A percentile compares a stretch with the other conserved stretches of the same genome.
phyloP scores from a whole-genome alignment of 2,797 vertebrate species.

The Gymnothorax javanicus region DNA sequence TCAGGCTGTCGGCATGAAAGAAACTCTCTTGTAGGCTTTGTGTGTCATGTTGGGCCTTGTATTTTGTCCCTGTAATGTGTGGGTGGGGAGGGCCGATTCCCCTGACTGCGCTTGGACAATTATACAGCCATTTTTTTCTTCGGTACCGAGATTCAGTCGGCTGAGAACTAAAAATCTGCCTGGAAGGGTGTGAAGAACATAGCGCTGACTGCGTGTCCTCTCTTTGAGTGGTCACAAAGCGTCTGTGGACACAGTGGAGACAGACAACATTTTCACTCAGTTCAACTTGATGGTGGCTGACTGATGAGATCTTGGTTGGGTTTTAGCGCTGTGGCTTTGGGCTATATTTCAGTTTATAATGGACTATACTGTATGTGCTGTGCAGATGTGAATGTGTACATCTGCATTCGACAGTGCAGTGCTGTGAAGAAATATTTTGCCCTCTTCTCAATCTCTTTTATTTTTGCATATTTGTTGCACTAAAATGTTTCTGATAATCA shows the following conservation, averaged over 20 bases:
- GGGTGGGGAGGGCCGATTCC: slow-evolving; percentile 10
- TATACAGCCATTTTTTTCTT: too few species aligned
- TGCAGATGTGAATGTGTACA: slow-evolving; percentile 41
- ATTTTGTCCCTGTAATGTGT: neutral
- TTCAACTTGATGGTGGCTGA: slow-evolving; percentile 17
- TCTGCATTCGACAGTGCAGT: neutral
- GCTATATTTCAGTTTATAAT: neutral
- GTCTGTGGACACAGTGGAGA: slow-evolving; percentile 30
- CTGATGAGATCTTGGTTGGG: neutral
- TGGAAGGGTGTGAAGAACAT: too few species aligned
- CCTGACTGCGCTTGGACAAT: too few species aligned
- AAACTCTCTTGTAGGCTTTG: neutral
- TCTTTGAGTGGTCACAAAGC: slow-evolving; percentile 44
- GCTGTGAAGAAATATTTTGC: too few species aligned
- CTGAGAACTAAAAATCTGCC: too few species aligned
- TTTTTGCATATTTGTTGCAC: too few species aligned
- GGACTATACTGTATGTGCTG: slow-evolving; percentile 27
- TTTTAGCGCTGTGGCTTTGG: slow-evolving; percentile 31
- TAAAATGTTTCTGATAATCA: too few species aligned
- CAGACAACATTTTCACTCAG: slow-evolving; percentile 23
- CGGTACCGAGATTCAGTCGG: too few species aligned
- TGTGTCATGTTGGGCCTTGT: neutral
- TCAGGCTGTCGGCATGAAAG: neutral
- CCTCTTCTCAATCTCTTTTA: too few species aligned
- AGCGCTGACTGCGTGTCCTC: slow-evolving; percentile 55